Evolutionary conservation across 2,797 vertebrate species (phyloP).

Genomic region (Malurus leucopterus): DNA sequence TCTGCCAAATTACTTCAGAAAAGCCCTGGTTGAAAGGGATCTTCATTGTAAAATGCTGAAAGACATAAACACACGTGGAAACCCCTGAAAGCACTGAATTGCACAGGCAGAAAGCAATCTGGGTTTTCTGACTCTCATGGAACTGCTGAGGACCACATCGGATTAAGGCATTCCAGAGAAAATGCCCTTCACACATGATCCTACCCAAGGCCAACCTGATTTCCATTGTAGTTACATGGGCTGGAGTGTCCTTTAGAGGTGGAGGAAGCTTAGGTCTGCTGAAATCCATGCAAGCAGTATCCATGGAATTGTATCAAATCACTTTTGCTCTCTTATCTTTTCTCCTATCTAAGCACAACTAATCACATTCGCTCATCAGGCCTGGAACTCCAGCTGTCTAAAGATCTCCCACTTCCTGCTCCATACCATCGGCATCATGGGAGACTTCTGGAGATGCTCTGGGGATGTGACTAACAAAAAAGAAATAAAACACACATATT

Average conservation of each 20-base stretch:
- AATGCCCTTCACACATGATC: neutral
- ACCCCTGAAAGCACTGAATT: neutral
- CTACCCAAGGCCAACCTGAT: neutral
- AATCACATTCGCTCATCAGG: neutral
- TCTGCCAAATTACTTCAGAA: slow-evolving; percentile 35
- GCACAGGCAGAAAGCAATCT: neutral
- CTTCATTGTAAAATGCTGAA: slow-evolving; percentile 42
- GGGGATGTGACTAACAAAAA: neutral
- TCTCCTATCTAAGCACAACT: neutral
- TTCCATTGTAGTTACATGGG: neutral
- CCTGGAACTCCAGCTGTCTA: neutral
- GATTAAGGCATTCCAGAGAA: neutral
- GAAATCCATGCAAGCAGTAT: neutral
- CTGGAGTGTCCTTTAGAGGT: neutral
- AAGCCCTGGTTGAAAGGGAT: slow-evolving; percentile 36
- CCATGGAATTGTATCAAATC: neutral
- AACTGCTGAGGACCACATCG: neutral
- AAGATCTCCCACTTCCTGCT: neutral
- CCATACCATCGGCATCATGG: neutral
- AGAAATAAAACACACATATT: neutral
- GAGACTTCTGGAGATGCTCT: neutral
- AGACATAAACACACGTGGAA: neutral
- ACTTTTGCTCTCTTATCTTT: neutral
- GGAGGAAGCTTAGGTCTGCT: neutral
- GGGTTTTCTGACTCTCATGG: neutral